Base-by-base conservation (phyloP, 1,140 invertebrate genomes). In the Hyles euphorbiae region DNA sequence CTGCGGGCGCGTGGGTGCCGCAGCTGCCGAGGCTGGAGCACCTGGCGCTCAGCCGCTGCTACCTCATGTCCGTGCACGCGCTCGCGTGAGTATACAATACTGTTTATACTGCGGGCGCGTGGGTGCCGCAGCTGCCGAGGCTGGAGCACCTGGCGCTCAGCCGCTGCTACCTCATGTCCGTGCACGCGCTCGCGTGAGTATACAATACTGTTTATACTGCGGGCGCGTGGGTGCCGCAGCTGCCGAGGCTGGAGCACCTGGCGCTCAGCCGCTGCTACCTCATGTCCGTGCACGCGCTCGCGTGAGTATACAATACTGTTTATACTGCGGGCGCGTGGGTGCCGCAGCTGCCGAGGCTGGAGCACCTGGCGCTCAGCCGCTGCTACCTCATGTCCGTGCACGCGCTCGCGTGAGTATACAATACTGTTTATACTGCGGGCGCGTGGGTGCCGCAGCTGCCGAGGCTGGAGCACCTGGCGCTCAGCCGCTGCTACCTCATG, bases 401-500 rank as follows among this genome's bases (percentile, higher is more conserved):
- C 22, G 22, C 22, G 22, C 22, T 22, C 22, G 22, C 22, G 22
- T 22, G 22, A 22, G 22, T 22, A 22, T 22, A 0, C 1, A 22
- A 0, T 22, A 22, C 0, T 22, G 22, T 22, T 22, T 22, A 22
- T n/a, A 98, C 84, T 95, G 95, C 64, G 93, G 93, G n/a, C 83
- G 90, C 22, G 78, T 98, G 1, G 93, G 94, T 96, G 1, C 73
- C 89, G 2, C 81, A 90, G 47, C 90, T 97, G n/a, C 73, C 84
- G 10, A 89, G 93, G n/a, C 79, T 97, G 2, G 94, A 97, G 73
- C 94, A 96, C 85, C 85, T 98, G 1, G 95, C 50, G 7, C 50
- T 98, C 6, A 96, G 94, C 65, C 91, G 97, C 34, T 97, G 96
- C 83, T 98, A 97, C 75, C 90, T 92, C 57, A 93, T 98, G 3